Evolutionary conservation across 2,888 invertebrate species (phyloP).

Genomic region (Melanchra persicariae): DNA sequence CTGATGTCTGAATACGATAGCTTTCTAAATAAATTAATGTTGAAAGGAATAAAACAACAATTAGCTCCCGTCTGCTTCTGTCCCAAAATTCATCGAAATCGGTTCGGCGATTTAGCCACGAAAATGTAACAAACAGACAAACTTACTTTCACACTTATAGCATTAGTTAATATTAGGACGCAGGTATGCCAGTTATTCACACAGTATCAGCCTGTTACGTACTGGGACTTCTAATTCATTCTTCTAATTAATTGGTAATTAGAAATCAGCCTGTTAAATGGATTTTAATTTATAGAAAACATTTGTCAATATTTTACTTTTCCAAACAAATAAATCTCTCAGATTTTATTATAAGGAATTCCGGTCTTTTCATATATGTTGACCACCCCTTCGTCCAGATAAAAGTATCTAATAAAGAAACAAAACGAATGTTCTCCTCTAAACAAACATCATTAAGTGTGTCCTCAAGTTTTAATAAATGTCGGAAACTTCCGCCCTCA

Average conservation of each 20-base stretch:
- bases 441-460: conserved; percentile 57
- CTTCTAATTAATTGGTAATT: not conserved
- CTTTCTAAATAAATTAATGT: not conserved
- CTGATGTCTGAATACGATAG: no score
- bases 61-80: no score
- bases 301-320: not conserved
- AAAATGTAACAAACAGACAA: no score
- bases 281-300: not conserved
- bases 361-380: conserved; percentile 15
- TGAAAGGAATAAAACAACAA: no score
- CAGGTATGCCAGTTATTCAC: no score
- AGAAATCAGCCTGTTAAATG: not conserved
- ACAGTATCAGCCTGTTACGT: not conserved
- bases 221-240: not conserved
- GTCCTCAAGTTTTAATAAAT: conserved; percentile 61
- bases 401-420: conserved; percentile 8
- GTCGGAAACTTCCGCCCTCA: conserved; percentile 47
- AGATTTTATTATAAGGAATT: not conserved
- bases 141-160: no score
- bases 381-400: conserved; percentile 14
- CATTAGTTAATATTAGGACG: no score
- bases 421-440: conserved; percentile 20
- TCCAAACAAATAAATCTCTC: not conserved
- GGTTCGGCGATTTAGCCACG: not conserved
- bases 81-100: not conserved